phyloP scores from a whole-genome alignment of 2,113 vertebrate species.

The Falco punctatus region DNA sequence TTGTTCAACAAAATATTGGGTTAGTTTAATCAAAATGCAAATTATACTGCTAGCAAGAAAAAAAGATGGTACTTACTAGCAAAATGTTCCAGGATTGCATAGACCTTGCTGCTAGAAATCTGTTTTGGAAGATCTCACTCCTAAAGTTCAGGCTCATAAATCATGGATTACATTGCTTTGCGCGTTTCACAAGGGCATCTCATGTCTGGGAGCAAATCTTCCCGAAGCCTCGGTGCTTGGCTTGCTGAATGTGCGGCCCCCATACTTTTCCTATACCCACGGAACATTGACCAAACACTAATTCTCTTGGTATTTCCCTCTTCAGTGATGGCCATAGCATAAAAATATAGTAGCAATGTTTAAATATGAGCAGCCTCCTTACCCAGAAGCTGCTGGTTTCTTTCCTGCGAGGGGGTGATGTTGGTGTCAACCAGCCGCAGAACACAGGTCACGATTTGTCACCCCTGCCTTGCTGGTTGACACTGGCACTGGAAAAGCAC shows the following conservation, averaged over 20 bases:
- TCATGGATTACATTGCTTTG: not conserved
- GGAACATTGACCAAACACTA: not conserved
- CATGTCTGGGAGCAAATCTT: not conserved
- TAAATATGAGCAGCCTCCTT: not conserved
- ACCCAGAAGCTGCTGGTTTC: not conserved
- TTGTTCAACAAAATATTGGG: not conserved
- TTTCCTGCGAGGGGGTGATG: not conserved
- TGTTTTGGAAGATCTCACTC: not conserved
- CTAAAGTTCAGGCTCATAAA: not conserved
- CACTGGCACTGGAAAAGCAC: not conserved
- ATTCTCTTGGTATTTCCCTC: not conserved
- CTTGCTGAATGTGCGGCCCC: not conserved
- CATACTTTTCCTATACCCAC: not conserved
- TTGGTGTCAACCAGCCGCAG: not conserved
- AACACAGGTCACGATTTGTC: not conserved
- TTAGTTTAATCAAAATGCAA: constrained; percentile 55
- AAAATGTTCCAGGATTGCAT: not conserved
- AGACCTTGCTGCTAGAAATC: not conserved
- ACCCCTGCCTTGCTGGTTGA: not conserved
- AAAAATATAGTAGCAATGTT: not conserved
- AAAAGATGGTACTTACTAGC: not conserved
- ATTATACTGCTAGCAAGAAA: not conserved
- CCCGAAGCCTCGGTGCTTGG: not conserved
- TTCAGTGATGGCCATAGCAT: not conserved
- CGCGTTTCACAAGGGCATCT: not conserved